Evolutionary conservation across 2,797 vertebrate genomes (phyloP).

Genomic region (Tachyglossus aculeatus): DNA sequence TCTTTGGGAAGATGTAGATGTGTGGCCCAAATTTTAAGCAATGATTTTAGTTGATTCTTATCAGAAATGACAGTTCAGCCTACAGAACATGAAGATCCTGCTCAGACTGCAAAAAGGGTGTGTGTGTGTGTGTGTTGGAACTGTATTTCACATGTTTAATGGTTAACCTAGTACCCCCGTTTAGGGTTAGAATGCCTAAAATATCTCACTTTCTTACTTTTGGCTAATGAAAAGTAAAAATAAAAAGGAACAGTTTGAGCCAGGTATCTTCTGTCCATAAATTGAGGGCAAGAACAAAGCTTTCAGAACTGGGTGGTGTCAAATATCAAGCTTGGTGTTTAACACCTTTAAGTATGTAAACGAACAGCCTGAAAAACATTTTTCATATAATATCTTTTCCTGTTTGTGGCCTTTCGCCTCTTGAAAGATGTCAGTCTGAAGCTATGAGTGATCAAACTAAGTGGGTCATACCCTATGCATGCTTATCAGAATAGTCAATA

Average conservation of each 20-base stretch:
- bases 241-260: background rate
- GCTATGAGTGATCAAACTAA: conserved; percentile 15
- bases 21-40: too few species aligned
- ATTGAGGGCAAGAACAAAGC: conserved; percentile 44
- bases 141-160: background rate
- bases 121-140: too few species aligned
- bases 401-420: conserved; percentile 54
- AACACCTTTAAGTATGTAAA: conserved; percentile 51
- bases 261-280: background rate
- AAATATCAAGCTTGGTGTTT: conserved; percentile 20
- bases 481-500: conserved; percentile 23
- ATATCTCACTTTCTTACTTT: background rate
- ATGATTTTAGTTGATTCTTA: too few species aligned
- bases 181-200: background rate
- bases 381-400: conserved; percentile 44
- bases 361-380: conserved; percentile 39
- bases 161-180: background rate
- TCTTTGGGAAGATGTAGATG: too few species aligned
- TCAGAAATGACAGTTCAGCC: too few species aligned
- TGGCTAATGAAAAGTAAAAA: background rate
- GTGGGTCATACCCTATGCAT: conserved; percentile 41
- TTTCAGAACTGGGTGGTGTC: background rate
- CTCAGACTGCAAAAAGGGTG: too few species aligned
- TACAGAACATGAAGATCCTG: too few species aligned
- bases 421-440: conserved; percentile 19